These are phyloP conservation scores for Drosophila quasianomalipes DNA, from an alignment of 2,888 invertebrate genomes.

Conservation along the genomic window DNA sequence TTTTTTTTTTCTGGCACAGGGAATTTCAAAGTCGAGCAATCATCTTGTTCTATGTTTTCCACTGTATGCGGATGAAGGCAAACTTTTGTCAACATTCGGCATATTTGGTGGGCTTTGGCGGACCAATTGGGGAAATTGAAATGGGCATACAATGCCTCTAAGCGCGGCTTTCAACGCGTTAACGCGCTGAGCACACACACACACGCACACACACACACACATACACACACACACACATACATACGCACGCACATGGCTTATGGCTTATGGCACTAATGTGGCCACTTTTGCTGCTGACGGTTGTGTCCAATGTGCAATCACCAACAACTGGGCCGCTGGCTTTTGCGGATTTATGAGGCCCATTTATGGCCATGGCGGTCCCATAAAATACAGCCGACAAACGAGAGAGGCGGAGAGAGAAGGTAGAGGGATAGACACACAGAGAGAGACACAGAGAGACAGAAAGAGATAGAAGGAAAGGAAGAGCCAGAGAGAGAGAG, in stretches of 20 bases:
- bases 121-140: conserved; percentile 54
- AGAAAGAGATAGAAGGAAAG: not conserved
- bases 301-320: conserved; percentile 66
- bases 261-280: conserved; percentile 73
- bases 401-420: not conserved
- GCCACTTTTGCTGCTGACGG: conserved; percentile 63
- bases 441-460: not conserved
- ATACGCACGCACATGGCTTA: conserved; percentile 27
- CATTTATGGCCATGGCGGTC: conserved; percentile 58
- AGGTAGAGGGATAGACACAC: not conserved
- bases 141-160: conserved; percentile 62
- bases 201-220: not conserved
- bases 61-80: conserved; percentile 19
- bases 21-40: not conserved
- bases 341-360: conserved; percentile 53
- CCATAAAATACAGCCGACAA: conserved; percentile 30
- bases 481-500: not conserved
- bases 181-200: conserved; percentile 51
- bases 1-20: not conserved
- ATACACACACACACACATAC: conserved; percentile 9
- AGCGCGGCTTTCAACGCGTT: conserved; percentile 72
- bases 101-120: conserved; percentile 28
- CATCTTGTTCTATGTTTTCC: not conserved
- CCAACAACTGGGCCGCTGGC: conserved; percentile 52
- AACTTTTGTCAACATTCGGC: conserved; percentile 52